These are phyloP conservation scores for Beris chalybata DNA, from an alignment of 2,888 invertebrate species.

Conservation along the genomic window DNA sequence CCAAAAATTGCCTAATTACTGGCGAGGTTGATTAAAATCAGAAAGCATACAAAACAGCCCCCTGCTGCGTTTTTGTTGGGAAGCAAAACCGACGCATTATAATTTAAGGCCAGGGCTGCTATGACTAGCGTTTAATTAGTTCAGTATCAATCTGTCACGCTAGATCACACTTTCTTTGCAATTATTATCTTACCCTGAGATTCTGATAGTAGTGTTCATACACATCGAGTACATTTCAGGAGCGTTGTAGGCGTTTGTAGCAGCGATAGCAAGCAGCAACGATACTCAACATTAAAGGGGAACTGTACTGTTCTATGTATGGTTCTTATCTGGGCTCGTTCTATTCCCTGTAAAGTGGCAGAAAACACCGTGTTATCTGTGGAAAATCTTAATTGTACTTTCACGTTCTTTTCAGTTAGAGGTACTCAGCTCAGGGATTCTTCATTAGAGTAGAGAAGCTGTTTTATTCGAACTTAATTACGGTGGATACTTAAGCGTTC, in stretches of 20 bases:
- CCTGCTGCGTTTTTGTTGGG: no score
- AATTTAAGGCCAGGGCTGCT: no score
- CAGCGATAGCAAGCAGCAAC: no score
- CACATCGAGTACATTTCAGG: background rate
- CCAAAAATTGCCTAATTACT: no score
- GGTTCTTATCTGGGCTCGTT: background rate
- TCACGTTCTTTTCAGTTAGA: slow-evolving; percentile 18
- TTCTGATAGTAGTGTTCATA: background rate
- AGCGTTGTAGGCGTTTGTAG: background rate
- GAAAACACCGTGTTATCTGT: background rate
- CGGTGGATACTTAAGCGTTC: no score
- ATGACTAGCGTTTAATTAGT: no score
- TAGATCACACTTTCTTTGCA: slow-evolving; percentile 9
- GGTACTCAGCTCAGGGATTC: background rate
- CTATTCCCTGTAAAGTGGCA: background rate
- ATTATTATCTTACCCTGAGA: slow-evolving; percentile 10
- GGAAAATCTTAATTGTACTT: slow-evolving; percentile 22
- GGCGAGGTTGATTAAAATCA: no score
- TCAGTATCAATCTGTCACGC: background rate
- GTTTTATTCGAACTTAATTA: no score
- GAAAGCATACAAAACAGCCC: no score
- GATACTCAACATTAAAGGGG: background rate
- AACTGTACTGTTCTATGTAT: background rate
- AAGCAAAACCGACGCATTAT: no score
- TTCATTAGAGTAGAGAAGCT: no score